Evolutionary conservation across 2,113 vertebrate species (phyloP), one percentile per base, ranked within the genome.

Genomic region (Recurvirostra avosetta): DNA sequence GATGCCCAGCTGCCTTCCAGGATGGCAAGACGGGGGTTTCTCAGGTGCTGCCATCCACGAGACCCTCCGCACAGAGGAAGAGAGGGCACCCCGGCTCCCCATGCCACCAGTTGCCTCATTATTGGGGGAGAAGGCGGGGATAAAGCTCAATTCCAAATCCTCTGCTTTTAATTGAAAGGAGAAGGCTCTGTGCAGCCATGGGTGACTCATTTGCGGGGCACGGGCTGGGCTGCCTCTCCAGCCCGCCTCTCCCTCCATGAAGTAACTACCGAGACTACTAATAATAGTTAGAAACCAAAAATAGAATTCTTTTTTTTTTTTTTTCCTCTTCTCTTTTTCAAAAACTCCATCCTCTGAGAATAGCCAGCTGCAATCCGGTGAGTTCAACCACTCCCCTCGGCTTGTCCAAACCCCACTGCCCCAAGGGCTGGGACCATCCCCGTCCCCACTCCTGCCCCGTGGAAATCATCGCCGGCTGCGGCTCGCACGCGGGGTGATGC

Each of bases 281-380:
- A 96, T 65, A 95, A 96, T 82, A 90, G 87, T 90, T 95, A 91
- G 63, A 94, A 96, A 96, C 78, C 94, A 95, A 96, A 96, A 93
- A 95, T 88, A 86, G 76, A 92, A 58, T 6, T 49, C 4, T 47
- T 58, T 76, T 62, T 61, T 47, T 45, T 30, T 43, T 27, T 47
- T 80, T n/a, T 26, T 29, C 3, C 27, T 59, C 3, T 83, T 77
- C 29, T 68, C 10, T 61, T 86, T 77, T 62, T 38, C 56, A 61
- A 77, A 92, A 96, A 87, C 92, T 93, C 92, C 96, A 92, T 93
- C 95, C 90, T 83, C 73, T 72, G 88, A 72, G 86, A 92, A 93
- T 66, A 94, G 90, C 93, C 96, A 95, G 92, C 92, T 88, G 90
- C 90, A 90, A 75, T 83, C 82, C 67, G 5, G 83, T 30, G 15